Percentiles rank a stretch among this genome's conserved stretches.
These are phyloP conservation scores for Triplophysa bombifrons DNA, from an alignment of 2,797 vertebrate species.

Conservation along the genomic window DNA sequence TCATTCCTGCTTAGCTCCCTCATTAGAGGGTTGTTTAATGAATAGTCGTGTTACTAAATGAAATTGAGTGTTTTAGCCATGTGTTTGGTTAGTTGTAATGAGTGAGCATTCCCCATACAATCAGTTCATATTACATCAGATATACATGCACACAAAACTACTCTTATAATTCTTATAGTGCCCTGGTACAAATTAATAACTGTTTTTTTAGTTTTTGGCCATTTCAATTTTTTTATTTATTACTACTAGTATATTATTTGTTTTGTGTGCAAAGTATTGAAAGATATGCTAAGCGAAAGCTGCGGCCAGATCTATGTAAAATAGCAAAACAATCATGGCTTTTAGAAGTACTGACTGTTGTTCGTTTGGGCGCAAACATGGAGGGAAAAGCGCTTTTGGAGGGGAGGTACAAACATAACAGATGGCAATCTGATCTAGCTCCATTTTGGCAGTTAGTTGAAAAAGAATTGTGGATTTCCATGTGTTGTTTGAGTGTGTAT, in stretches of 20 bases:
- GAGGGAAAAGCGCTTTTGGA: neutral
- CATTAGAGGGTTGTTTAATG: constrained; percentile 45
- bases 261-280: neutral
- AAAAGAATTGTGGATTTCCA: neutral
- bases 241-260: neutral
- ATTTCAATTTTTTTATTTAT: too few species aligned
- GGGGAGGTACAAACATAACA: constrained; percentile 6
- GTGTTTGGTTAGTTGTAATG: constrained; percentile 68
- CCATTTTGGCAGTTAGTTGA: neutral
- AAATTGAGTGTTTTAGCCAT: constrained; percentile 63
- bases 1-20: neutral
- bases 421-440: neutral
- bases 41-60: constrained; percentile 68
- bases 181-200: constrained; percentile 46
- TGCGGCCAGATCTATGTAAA: neutral
- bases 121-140: constrained; percentile 73
- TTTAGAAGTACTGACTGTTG: neutral
- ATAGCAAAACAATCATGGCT: constrained; percentile 3
- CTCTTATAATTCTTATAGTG: constrained; percentile 66
- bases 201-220: constrained; percentile 56
- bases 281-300: neutral
- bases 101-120: constrained; percentile 74
- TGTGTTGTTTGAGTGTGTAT: constrained; percentile 26
- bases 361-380: neutral
- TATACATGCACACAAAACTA: constrained; percentile 67